phyloP scores from a whole-genome alignment of 1,140 invertebrate species.

The Brachystomella parvula region DNA sequence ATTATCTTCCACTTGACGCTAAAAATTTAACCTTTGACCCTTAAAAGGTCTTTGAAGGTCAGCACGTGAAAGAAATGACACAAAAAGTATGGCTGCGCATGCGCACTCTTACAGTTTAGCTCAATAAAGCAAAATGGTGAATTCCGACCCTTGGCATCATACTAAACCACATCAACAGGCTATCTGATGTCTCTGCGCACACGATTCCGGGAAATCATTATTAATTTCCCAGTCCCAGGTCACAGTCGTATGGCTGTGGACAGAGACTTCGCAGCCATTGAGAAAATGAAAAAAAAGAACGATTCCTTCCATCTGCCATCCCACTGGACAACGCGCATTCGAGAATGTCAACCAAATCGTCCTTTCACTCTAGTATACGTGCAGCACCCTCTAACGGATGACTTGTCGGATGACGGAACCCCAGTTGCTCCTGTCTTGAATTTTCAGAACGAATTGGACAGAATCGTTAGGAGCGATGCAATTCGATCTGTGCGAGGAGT shows the following conservation, averaged over 20 bases:
- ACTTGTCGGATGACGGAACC: conserved; percentile 4
- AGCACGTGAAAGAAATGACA: too few relatives aligned
- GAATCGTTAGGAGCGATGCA: background rate
- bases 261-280: conserved; percentile 16
- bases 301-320: conserved; percentile 12
- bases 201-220: background rate
- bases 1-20: too few relatives aligned
- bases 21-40: too few relatives aligned
- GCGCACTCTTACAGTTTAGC: too few relatives aligned
- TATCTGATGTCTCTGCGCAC: background rate
- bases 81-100: too few relatives aligned
- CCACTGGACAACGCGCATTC: conserved; percentile 6
- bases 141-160: too few relatives aligned
- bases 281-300: conserved; percentile 10
- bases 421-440: background rate
- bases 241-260: conserved; percentile 11
- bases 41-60: too few relatives aligned
- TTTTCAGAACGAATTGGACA: background rate
- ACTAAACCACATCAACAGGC: too few relatives aligned
- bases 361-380: conserved; percentile 9
- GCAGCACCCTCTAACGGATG: conserved; percentile 14
- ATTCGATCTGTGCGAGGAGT: background rate
- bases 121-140: too few relatives aligned
- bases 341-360: background rate
- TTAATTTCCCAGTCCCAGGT: conserved; percentile 10